These are phyloP conservation scores for Nanorana parkeri DNA, from an alignment of 2,113 vertebrate genomes.

Conservation along the genomic window DNA sequence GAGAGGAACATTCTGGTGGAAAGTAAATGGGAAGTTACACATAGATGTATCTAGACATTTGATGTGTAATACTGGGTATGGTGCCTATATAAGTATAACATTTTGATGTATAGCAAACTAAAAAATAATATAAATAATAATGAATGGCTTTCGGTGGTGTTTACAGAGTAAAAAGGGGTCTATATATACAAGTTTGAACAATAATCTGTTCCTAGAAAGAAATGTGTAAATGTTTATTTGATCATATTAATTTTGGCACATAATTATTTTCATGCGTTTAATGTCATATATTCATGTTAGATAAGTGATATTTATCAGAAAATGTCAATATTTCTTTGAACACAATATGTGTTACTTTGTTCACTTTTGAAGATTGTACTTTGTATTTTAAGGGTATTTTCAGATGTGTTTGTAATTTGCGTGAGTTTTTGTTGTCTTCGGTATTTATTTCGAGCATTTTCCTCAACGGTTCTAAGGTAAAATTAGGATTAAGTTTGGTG, in stretches of 20 bases:
- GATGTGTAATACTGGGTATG: neutral
- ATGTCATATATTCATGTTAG: neutral
- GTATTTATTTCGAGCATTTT: neutral
- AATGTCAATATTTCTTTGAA: neutral
- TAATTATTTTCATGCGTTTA: slow-evolving; percentile 20
- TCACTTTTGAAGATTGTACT: neutral
- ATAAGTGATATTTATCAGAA: neutral
- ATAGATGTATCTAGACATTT: neutral
- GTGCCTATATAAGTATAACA: slow-evolving; percentile 1
- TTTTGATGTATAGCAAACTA: neutral
- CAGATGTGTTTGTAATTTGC: neutral
- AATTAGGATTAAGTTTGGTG: neutral
- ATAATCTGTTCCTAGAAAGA: slow-evolving; percentile 12
- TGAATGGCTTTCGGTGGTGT: neutral
- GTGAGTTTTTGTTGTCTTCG: neutral
- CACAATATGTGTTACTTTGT: neutral
- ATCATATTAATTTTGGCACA: slow-evolving; percentile 41
- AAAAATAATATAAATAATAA: neutral
- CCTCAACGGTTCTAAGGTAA: neutral
- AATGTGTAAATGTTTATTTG: slow-evolving; percentile 18
- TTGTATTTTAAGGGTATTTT: neutral
- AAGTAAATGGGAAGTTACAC: slow-evolving; percentile 14
- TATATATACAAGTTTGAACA: slow-evolving; percentile 35
- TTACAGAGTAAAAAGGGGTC: slow-evolving; percentile 15
- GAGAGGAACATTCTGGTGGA: slow-evolving; percentile 37